These are phyloP conservation scores for Gnathonemus longibarbis DNA, from an alignment of 2,113 vertebrate species.

Conservation along the genomic window DNA sequence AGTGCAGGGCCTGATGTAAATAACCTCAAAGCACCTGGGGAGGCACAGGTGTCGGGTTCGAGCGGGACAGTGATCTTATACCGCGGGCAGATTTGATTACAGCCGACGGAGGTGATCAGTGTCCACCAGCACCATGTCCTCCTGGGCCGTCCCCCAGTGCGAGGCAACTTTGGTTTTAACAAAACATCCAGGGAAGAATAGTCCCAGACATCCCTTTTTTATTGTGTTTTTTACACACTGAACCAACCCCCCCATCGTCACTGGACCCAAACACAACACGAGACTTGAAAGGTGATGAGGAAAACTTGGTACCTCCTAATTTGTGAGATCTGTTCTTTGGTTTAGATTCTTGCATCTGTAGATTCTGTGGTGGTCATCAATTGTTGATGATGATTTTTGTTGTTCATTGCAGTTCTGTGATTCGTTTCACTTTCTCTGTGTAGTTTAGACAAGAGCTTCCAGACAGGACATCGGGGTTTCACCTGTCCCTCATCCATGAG, in stretches of 20 bases:
- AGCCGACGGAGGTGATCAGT: background rate
- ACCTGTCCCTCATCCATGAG: background rate
- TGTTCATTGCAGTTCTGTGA: background rate
- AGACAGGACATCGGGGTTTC: background rate
- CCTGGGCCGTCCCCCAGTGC: too few species aligned
- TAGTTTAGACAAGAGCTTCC: background rate
- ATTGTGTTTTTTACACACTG: background rate
- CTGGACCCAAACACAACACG: background rate
- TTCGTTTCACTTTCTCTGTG: background rate
- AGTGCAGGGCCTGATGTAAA: slow-evolving; percentile 9
- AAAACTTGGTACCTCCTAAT: background rate
- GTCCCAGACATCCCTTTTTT: too few species aligned
- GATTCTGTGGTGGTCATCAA: background rate
- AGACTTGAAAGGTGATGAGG: background rate
- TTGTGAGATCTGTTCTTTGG: background rate
- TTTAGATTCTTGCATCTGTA: background rate
- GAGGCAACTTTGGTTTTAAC: background rate
- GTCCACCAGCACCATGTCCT: background rate
- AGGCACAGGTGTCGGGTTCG: background rate
- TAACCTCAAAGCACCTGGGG: slow-evolving; percentile 16
- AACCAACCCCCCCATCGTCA: background rate
- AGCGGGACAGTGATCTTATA: background rate
- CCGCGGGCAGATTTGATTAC: slow-evolving; percentile 12
- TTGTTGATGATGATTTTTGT: background rate
- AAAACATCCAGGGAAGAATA: background rate